Base-by-base conservation (phyloP, 2,113 vertebrate genomes). In the Xenopus laevis region DNA sequence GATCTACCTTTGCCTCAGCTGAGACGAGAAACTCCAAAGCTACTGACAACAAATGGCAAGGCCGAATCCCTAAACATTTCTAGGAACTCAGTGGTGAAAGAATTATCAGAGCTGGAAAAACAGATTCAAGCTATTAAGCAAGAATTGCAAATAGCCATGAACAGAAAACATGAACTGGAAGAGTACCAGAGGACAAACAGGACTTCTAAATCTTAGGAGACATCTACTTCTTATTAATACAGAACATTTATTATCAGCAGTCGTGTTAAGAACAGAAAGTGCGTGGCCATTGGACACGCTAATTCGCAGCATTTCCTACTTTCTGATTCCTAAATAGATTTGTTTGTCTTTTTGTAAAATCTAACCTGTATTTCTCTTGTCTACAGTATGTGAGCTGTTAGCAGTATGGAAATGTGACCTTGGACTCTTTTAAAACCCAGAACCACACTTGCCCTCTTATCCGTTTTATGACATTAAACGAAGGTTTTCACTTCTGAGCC, bases 81-180 rank as follows among this genome's bases (percentile, higher is more conserved):
- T 0, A 87, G 81, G 78, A 93, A 84, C 81, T 92, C 96, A 0
- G 88, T 98, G 75, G 84, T 90, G 63, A 94, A 98, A 80, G 97
- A 99, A 81, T 89, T 98, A 53, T 87, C 87, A 0, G 96, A 98
- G 83, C 91, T 99, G 58, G 96, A 99, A 82, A 92, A 91, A 73
- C 95, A 98, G 79, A 99, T 99, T 0, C 86, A 93, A 80, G 84
- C 92, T 72, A 98, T 98, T 82, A 98, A 94, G 78, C 93, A 96
- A 83, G 95, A 99, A 86, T 86, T 99, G 74, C 96, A 95, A 78
- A 84, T 92, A 1, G 96, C 95, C 13, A 90, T 98, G 90, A 95
- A 92, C 85, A 91, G 94, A 82, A 99, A 98, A 81, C 86, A 90
- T 21, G 96, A 98, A 86, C 89, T 99, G 74, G 95, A 98, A 83